phyloP scores from a whole-genome alignment of 2,113 vertebrate genomes.

The Thomomys bottae region DNA sequence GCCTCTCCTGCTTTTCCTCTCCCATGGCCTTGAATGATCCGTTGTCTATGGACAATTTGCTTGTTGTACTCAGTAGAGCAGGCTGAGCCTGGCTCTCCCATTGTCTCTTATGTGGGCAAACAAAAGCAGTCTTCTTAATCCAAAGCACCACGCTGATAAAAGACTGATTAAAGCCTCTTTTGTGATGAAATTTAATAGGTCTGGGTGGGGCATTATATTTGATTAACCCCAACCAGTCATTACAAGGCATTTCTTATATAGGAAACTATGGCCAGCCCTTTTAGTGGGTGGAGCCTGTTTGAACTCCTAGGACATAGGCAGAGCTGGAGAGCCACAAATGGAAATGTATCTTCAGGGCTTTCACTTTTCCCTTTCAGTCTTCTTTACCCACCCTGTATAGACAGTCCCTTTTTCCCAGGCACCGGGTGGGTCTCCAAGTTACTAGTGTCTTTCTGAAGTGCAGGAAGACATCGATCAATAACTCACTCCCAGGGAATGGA shows the following conservation, averaged over 20 bases:
- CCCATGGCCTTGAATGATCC: slow-evolving; percentile 86
- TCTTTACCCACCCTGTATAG: not conserved
- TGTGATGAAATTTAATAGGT: slow-evolving; percentile 75
- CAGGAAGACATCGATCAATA: slow-evolving; percentile 37
- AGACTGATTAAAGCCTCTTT: slow-evolving; percentile 78
- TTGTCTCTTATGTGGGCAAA: slow-evolving; percentile 84
- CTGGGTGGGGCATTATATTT: slow-evolving; percentile 63
- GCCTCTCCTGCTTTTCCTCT: slow-evolving; percentile 85
- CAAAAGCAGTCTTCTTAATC: slow-evolving; percentile 81
- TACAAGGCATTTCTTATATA: slow-evolving; percentile 52
- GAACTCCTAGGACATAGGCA: slow-evolving; percentile 22
- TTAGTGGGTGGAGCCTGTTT: slow-evolving; percentile 10
- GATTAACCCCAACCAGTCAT: slow-evolving; percentile 66
- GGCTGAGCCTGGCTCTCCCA: slow-evolving; percentile 87
- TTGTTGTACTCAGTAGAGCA: slow-evolving; percentile 89
- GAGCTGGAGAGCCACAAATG: not conserved
- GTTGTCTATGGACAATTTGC: slow-evolving; percentile 93
- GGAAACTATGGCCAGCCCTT: slow-evolving; percentile 13
- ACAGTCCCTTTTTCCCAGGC: not conserved
- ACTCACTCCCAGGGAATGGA: not conserved
- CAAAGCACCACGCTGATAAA: slow-evolving; percentile 77
- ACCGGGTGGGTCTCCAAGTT: not conserved
- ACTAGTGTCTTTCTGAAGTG: not conserved
- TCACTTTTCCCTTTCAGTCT: not conserved
- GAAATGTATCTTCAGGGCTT: not conserved